Percentiles rank a stretch among this genome's conserved stretches.
phyloP scores from a whole-genome alignment of 2,888 invertebrate species.

The Acleris laterana region DNA sequence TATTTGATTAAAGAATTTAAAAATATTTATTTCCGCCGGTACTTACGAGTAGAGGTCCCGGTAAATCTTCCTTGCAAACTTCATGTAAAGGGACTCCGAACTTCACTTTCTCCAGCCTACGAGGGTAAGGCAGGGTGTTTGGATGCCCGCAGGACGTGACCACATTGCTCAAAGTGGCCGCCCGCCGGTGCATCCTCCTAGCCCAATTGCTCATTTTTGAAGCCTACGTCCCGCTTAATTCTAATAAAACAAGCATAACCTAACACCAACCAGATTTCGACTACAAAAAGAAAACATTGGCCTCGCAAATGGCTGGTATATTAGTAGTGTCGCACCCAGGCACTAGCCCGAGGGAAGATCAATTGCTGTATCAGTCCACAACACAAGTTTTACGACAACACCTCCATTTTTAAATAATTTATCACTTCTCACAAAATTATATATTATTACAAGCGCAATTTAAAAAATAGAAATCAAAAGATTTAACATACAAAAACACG shows the following conservation, averaged over 20 bases:
- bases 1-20: too few species aligned
- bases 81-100: slow-evolving; percentile 96
- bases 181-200: slow-evolving; percentile 95
- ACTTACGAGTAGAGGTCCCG: slow-evolving; percentile 94
- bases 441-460: neutral
- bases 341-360: slow-evolving; percentile 26
- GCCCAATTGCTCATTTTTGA: slow-evolving; percentile 94
- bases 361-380: slow-evolving; percentile 23
- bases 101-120: slow-evolving; percentile 95
- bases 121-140: slow-evolving; percentile 90
- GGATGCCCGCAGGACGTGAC: slow-evolving; percentile 96
- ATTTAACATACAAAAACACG: slow-evolving; percentile 13
- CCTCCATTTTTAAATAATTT: slow-evolving; percentile 29
- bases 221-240: slow-evolving; percentile 38
- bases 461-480: slow-evolving; percentile 10
- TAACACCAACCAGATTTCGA: slow-evolving; percentile 7
- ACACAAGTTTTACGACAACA: slow-evolving; percentile 29
- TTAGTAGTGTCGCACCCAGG: slow-evolving; percentile 20
- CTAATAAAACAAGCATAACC: slow-evolving; percentile 26
- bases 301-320: slow-evolving; percentile 19
- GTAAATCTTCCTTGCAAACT: slow-evolving; percentile 97
- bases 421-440: slow-evolving; percentile 19
- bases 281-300: slow-evolving; percentile 23
- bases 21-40: slow-evolving; percentile 36
- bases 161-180: slow-evolving; percentile 94